Base-by-base conservation (phyloP, 1,140 invertebrate genomes). In the Nasonia longicornis region DNA sequence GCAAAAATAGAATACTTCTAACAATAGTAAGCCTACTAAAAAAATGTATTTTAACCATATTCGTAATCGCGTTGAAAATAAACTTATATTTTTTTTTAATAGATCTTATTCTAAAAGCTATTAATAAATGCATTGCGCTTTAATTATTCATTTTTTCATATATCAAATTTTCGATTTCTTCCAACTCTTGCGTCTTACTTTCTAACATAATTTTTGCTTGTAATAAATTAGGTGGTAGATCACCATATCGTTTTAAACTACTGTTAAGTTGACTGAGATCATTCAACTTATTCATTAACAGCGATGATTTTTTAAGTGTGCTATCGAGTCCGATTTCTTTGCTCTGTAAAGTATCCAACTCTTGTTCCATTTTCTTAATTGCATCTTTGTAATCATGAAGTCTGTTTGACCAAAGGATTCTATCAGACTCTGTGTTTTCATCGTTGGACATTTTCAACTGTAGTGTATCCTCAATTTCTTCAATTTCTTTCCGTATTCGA, bases 211-310 rank as follows among this genome's bases (percentile, higher is more conserved):
- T 79, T 85, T 87, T 89, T 52, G 90, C 89, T 81, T 87, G 84
- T 42, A 89, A 76, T 35, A 90, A 86, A 84, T 90, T 88, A 29
- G 88, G 86, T 52, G 89, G 88, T 22, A 91, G 85, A 77, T 89
- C 87, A 10, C 69, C 73, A 74, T 90, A 91, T 35, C 85, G 77
- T 71, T 75, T 82, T 35, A 90, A 77, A 2, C 66, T 76, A 42
- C 86, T 80, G 69, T 90, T 84, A 14, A 91, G 35, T 74, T 87
- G 58, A 26, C 77, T 77, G 7, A 89, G 81, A 82, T 87, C 84
- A 11, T 82, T 86, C 7, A 71, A 75, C 69, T 85, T 84, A 42
- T 88, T 83, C 38, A 88, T 75, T 67, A 85, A 87, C 0, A 73
- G 10, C 14, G 86, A 83, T 52, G 87, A 87, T 74, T 89, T 89